Conservation (phyloP, 2,797 vertebrate genomes). For the Pogoniulus pusillus region DNA sequence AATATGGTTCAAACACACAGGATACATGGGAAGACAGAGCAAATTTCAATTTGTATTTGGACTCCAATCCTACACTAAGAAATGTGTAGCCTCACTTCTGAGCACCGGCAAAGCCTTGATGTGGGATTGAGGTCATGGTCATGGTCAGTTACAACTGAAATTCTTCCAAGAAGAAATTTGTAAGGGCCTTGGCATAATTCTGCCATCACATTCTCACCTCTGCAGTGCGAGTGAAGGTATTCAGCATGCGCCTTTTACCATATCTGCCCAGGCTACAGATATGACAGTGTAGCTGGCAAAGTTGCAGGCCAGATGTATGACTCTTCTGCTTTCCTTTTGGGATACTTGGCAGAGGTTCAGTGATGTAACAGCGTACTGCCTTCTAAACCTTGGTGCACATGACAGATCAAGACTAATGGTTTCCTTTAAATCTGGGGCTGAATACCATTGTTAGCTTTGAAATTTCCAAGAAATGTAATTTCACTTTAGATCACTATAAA, state of each 20-base stretch:
- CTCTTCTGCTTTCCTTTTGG: slow-evolving; percentile 44
- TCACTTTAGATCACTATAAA: slow-evolving; percentile 74
- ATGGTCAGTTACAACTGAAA: slow-evolving; percentile 23
- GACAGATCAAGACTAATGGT: slow-evolving; percentile 74
- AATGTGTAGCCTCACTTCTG: slow-evolving; percentile 11
- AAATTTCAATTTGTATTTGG: slow-evolving; percentile 64
- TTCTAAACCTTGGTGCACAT: slow-evolving; percentile 71
- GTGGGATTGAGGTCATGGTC: slow-evolving; percentile 25
- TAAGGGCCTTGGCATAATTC: not conserved
- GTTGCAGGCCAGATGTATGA: slow-evolving; percentile 55
- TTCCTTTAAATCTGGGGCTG: slow-evolving; percentile 73
- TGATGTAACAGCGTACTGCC: slow-evolving; percentile 50
- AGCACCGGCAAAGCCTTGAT: slow-evolving; percentile 18
- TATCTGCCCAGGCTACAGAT: not conserved
- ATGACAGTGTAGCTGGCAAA: slow-evolving; percentile 19
- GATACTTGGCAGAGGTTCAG: slow-evolving; percentile 58
- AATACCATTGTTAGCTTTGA: slow-evolving; percentile 70
- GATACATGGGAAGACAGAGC: slow-evolving; percentile 5
- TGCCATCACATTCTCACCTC: slow-evolving; percentile 52
- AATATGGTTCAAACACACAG: slow-evolving; percentile 43
- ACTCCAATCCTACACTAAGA: not conserved
- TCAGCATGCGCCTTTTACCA: not conserved
- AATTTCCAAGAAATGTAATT: slow-evolving; percentile 74
- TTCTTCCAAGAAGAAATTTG: slow-evolving; percentile 30
- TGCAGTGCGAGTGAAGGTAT: accelerated